Conservation (phyloP, 2,888 invertebrate genomes). For the Leptopterna dolabrata region DNA sequence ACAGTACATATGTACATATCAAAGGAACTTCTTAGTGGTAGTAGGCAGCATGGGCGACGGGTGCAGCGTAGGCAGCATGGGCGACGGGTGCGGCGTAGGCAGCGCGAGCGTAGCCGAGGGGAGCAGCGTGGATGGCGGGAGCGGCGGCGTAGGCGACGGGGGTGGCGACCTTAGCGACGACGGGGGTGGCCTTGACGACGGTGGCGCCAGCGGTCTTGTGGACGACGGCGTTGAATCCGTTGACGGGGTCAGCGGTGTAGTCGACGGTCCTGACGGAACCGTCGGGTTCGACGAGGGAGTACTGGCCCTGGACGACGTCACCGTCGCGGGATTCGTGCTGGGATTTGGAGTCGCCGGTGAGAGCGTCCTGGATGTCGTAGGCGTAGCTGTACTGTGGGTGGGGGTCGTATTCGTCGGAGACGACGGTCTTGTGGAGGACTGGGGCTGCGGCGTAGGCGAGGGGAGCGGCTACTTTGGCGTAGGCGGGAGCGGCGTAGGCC, state of each 20-base stretch:
- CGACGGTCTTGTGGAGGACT: conserved; percentile 43
- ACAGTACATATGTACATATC: neutral
- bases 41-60: conserved; percentile 55
- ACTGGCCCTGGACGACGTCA: conserved; percentile 46
- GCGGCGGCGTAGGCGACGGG: conserved; percentile 53
- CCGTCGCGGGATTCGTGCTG: conserved; percentile 43
- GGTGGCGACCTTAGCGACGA: conserved; percentile 41
- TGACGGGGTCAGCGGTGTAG: conserved; percentile 49
- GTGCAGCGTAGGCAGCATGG: conserved; percentile 28
- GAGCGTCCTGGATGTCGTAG: conserved; percentile 57
- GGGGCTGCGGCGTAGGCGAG: conserved; percentile 47
- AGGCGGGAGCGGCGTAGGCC: conserved; percentile 53
- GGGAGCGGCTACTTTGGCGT: conserved; percentile 29
- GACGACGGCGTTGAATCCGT: conserved; percentile 52
- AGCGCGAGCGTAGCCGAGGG: conserved; percentile 24
- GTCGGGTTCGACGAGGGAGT: conserved; percentile 51
- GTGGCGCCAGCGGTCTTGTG: conserved; percentile 33
- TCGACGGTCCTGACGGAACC: conserved; percentile 19
- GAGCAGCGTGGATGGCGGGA: conserved; percentile 52
- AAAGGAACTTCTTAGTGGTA: conserved; percentile 53
- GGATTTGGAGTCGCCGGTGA: conserved; percentile 33
- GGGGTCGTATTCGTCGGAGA: conserved; percentile 61
- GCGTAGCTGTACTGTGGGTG: conserved; percentile 54
- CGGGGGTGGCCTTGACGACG: conserved; percentile 30
- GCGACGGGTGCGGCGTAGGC: conserved; percentile 44